Evolutionary conservation across 2,113 vertebrate species (phyloP).

Genomic region (Xiphorhynchus elegans): DNA sequence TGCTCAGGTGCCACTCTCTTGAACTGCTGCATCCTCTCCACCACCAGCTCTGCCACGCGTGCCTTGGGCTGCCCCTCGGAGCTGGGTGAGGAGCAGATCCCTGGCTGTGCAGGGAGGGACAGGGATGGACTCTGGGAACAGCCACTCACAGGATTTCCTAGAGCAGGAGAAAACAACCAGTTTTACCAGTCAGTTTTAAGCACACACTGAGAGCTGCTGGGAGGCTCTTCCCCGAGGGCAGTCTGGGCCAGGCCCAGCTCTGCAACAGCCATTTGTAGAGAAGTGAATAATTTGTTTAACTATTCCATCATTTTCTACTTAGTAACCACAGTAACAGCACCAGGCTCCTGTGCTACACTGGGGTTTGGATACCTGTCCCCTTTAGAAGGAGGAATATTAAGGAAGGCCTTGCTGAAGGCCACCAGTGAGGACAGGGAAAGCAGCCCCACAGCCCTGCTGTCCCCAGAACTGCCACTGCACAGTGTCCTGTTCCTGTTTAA

Average conservation of each 20-base stretch:
- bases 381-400: neutral
- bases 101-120: neutral
- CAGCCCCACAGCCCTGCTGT: neutral
- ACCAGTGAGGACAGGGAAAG: neutral
- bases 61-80: neutral
- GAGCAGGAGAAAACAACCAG: neutral
- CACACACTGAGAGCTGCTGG: neutral
- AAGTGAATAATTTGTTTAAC: neutral
- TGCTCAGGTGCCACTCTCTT: slow-evolving; percentile 80
- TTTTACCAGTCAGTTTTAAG: neutral
- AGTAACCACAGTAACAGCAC: neutral
- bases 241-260: neutral
- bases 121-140: neutral
- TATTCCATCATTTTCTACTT: neutral
- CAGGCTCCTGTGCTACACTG: neutral
- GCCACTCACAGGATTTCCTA: neutral
- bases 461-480: neutral
- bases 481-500: neutral
- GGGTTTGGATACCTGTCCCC: neutral
- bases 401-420: neutral
- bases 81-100: slow-evolving; percentile 1
- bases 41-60: slow-evolving; percentile 78
- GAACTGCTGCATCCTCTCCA: slow-evolving; percentile 89
- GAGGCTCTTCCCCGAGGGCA: neutral
- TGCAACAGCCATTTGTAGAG: neutral